Evolutionary conservation across 1,140 invertebrate genomes (phyloP).

Genomic region (Doryteuthis pealeii): DNA sequence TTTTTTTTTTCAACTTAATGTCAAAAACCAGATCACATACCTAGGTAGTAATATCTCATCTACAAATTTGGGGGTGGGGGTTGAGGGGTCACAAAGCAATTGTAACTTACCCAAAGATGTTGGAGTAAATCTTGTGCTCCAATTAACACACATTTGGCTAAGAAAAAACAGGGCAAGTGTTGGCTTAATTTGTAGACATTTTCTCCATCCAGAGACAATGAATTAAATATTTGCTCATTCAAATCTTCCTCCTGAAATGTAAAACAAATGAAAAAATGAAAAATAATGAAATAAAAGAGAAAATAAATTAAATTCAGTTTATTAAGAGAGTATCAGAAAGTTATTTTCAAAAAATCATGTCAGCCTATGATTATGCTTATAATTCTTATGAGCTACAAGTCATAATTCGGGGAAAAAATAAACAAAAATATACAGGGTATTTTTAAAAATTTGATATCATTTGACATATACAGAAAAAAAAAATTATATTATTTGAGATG

Average conservation of each 20-base stretch:
- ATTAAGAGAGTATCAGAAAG: neutral
- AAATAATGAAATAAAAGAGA: neutral
- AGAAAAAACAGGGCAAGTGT: slow-evolving; percentile 19
- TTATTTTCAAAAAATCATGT: neutral
- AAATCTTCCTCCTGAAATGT: slow-evolving; percentile 11
- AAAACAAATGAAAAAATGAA: neutral
- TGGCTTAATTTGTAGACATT: slow-evolving; percentile 19
- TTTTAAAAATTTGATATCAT: too few species aligned
- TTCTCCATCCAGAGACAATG: slow-evolving; percentile 25
- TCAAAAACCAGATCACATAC: too few species aligned
- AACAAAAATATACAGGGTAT: too few species aligned
- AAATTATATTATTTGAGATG: too few species aligned
- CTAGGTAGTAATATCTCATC: too few species aligned
- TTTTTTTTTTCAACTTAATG: too few species aligned
- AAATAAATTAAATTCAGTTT: neutral
- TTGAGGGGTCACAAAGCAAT: neutral
- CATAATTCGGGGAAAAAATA: too few species aligned
- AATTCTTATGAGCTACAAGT: too few species aligned
- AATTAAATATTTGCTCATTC: neutral
- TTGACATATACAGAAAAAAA: too few species aligned
- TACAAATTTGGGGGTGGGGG: neutral
- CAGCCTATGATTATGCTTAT: neutral
- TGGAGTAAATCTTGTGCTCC: slow-evolving; percentile 10
- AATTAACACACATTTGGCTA: slow-evolving; percentile 18
- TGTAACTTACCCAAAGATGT: slow-evolving; percentile 22